Conservation (phyloP, 2,888 invertebrate species). For the Microctonus aethiopoides region DNA sequence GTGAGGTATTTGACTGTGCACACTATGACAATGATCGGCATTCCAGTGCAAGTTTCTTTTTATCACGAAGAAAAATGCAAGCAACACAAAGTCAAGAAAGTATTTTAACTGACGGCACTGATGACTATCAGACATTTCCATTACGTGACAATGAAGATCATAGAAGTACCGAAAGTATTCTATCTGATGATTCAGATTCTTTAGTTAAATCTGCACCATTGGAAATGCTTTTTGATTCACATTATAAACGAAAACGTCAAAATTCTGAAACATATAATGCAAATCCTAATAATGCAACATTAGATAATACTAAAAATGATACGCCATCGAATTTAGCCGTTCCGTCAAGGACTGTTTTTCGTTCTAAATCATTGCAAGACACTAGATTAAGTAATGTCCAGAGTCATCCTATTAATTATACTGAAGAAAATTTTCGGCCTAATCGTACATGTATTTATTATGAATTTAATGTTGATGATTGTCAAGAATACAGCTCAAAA, state of each 20-base stretch:
- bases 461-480: constrained; percentile 55
- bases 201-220: constrained; percentile 82
- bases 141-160: constrained; percentile 72
- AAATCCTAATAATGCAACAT: constrained; percentile 54
- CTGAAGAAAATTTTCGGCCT: constrained; percentile 46
- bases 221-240: constrained; percentile 76
- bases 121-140: constrained; percentile 72
- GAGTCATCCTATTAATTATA: constrained; percentile 40
- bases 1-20: constrained; percentile 58
- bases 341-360: constrained; percentile 56
- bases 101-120: constrained; percentile 79
- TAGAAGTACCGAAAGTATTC: constrained; percentile 82
- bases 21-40: constrained; percentile 62
- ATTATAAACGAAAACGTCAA: constrained; percentile 65
- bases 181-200: constrained; percentile 81
- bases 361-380: constrained; percentile 68
- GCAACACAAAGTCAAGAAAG: constrained; percentile 81
- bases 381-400: constrained; percentile 54
- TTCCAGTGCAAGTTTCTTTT: constrained; percentile 82
- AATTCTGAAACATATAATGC: constrained; percentile 65
- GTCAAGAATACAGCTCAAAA: constrained; percentile 40
- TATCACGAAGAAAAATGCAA: constrained; percentile 76
- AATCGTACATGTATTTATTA: constrained; percentile 53
- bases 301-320: constrained; percentile 1
- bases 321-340: constrained; percentile 10